Evolutionary conservation across 2,113 vertebrate species (phyloP).

Genomic region (Seriola dumerili): DNA sequence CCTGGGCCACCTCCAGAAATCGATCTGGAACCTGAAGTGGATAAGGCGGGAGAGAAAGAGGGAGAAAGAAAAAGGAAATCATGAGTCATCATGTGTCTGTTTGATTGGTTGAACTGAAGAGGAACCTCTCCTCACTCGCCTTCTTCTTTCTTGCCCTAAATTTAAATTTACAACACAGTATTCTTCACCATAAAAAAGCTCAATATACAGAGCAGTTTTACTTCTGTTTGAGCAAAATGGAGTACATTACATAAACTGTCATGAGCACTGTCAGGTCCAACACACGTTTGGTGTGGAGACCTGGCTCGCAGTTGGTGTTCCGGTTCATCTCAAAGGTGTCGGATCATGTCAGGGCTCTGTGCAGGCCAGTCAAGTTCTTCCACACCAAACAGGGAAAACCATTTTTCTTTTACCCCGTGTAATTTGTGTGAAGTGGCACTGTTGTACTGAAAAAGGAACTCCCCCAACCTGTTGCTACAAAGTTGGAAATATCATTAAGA

Average conservation of each 20-base stretch:
- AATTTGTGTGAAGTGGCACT: no score
- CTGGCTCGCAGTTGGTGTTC: no score
- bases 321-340: no score
- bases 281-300: no score
- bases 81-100: background rate
- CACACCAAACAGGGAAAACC: no score
- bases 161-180: background rate
- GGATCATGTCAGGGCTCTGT: no score
- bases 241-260: background rate
- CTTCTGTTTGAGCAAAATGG: constrained; percentile 13
- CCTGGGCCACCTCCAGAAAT: constrained; percentile 98
- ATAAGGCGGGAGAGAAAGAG: constrained; percentile 61
- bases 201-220: background rate
- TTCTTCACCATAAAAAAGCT: background rate
- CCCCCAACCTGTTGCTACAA: no score
- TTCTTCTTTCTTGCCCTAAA: background rate
- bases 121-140: constrained; percentile 1
- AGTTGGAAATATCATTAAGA: no score
- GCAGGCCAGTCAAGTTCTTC: no score
- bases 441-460: no score
- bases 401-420: no score
- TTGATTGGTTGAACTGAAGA: background rate
- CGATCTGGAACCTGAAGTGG: constrained; percentile 94
- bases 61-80: background rate
- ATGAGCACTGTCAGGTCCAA: no score